phyloP scores from a whole-genome alignment of 2,888 invertebrate species.

The Xanthostigma xanthostigma region DNA sequence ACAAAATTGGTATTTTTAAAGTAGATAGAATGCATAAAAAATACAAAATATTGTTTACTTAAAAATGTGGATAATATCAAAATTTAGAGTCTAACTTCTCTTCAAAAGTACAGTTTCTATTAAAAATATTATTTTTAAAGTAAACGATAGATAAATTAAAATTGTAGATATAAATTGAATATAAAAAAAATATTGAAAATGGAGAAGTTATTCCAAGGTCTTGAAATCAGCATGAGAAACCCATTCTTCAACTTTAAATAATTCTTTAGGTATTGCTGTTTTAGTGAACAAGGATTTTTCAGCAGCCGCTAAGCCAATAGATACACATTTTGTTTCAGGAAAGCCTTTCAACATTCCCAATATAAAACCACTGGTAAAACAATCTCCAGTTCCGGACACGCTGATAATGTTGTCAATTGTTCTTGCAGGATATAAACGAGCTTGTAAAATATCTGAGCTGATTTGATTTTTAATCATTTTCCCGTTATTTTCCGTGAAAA shows the following conservation, averaged over 20 bases:
- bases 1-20: too few species aligned
- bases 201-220: too few species aligned
- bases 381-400: conserved; percentile 76
- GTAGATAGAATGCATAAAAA: too few species aligned
- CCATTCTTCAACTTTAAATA: conserved; percentile 18
- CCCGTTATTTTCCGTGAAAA: conserved; percentile 12
- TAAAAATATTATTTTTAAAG: too few species aligned
- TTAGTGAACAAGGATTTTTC: conserved; percentile 38
- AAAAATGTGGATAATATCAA: too few species aligned
- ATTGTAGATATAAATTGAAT: too few species aligned
- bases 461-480: conserved; percentile 3
- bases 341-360: conserved; percentile 40
- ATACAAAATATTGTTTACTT: too few species aligned
- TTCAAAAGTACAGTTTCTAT: too few species aligned
- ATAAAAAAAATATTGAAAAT: too few species aligned
- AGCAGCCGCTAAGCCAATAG: conserved; percentile 47
- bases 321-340: conserved; percentile 40
- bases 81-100: too few species aligned
- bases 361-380: conserved; percentile 56
- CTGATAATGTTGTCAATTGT: conserved; percentile 37
- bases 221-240: conserved; percentile 4
- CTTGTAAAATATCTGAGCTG: conserved; percentile 11
- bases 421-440: conserved; percentile 30
- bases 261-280: conserved; percentile 40
- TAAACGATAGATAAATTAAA: too few species aligned